These are phyloP conservation scores for Tetragonula clypearis DNA, from an alignment of 1,140 invertebrate genomes.

Conservation along the genomic window DNA sequence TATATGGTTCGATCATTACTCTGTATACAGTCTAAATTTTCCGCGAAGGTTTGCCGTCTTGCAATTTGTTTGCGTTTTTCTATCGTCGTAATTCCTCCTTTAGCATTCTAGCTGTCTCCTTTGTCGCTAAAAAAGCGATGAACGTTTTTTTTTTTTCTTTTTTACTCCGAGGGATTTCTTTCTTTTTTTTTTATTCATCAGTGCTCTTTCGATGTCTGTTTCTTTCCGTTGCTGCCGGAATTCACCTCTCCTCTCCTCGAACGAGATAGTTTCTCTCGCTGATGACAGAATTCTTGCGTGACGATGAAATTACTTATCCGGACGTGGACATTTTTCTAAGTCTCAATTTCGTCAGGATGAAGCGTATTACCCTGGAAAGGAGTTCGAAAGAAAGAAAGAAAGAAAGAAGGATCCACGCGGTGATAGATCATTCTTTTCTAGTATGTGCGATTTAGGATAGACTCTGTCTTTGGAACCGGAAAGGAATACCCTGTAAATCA, in stretches of 20 bases:
- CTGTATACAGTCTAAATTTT: neutral
- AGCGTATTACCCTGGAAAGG: neutral
- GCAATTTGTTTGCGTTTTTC: too few species aligned
- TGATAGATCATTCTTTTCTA: neutral
- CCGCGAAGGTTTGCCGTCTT: neutral
- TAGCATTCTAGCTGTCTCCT: neutral
- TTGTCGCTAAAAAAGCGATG: too few species aligned
- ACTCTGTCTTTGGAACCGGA: neutral
- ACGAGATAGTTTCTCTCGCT: neutral
- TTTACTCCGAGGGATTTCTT: neutral
- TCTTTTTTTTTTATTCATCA: neutral
- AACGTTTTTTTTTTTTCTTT: too few species aligned
- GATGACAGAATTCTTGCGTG: neutral
- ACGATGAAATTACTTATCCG: neutral
- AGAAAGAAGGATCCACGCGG: neutral
- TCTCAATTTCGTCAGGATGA: neutral
- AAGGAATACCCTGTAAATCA: neutral
- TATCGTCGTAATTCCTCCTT: neutral
- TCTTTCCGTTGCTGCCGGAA: neutral
- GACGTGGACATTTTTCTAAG: neutral
- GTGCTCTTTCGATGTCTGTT: neutral
- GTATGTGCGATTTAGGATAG: too few species aligned
- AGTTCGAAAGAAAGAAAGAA: neutral
- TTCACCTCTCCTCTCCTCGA: neutral
- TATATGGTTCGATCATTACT: neutral